A percentile compares a stretch with the other conserved stretches of the same genome.
Evolutionary conservation across 1,140 invertebrate species (phyloP).

Genomic region (Matsumurasca onukii): DNA sequence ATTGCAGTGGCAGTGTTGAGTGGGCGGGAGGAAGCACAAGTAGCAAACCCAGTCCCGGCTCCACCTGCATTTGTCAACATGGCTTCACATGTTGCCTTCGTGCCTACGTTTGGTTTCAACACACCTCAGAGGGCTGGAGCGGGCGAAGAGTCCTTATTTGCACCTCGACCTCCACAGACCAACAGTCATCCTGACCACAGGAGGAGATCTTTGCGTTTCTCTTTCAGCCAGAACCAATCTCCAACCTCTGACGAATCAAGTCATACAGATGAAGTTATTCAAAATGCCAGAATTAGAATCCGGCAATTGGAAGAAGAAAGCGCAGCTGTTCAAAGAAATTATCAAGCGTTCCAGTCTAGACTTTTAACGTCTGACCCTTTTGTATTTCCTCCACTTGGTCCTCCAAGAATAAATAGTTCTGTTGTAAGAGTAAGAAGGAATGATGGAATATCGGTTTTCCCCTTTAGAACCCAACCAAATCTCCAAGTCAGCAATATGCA

Average conservation of each 20-base stretch:
- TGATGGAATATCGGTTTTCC: background rate
- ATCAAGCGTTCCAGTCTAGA: background rate
- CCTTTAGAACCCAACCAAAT: background rate
- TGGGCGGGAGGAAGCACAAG: background rate
- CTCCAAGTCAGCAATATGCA: background rate
- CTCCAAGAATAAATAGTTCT: background rate
- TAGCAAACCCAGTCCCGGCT: background rate
- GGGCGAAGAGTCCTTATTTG: slow-evolving; percentile 19
- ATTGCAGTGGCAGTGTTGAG: slow-evolving; percentile 3
- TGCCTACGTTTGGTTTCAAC: background rate
- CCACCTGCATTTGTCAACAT: background rate
- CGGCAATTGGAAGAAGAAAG: slow-evolving; percentile 16
- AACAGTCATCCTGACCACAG: background rate
- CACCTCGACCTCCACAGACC: slow-evolving; percentile 8
- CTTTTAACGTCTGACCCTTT: background rate
- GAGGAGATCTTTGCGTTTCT: background rate
- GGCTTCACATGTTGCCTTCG: too few species aligned
- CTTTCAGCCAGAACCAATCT: slow-evolving; percentile 7
- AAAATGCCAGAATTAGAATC: slow-evolving; percentile 12
- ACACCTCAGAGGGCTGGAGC: background rate
- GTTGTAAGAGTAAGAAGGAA: background rate
- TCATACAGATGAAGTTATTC: slow-evolving; percentile 24
- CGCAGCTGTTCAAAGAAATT: slow-evolving; percentile 10
- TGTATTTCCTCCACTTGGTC: background rate
- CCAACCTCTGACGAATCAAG: slow-evolving; percentile 23